Evolutionary conservation across 2,888 invertebrate species (phyloP), one percentile per base, ranked within the genome.

Genomic region (Amblyjoppa fuscipennis): DNA sequence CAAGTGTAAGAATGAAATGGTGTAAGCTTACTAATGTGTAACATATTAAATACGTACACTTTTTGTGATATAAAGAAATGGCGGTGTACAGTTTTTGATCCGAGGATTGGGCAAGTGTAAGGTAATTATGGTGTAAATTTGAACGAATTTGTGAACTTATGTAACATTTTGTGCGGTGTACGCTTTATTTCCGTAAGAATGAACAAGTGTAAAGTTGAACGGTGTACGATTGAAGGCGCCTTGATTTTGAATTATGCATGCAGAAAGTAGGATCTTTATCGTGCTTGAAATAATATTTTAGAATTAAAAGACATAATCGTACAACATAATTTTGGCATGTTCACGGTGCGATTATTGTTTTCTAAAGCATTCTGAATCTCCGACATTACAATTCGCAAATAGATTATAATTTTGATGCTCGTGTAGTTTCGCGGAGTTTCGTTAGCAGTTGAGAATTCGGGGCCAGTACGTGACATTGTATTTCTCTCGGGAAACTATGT

Each of bases 401-500:
- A 61, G 31, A 49, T 4, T 61, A 49, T 6, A 45, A 16, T 74
- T 49, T 49, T 31, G 31, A 25, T 49, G 49, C 28, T 28, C 31
- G 59, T 49, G 51, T 13, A 5, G 41, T 13, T 13, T 3, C 13
- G 28, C n/a, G 31, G 45, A 74, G 61, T 75, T 64, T 49, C 11
- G 49, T 59, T 31, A 41, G 25, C 45, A 3, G 59, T 20, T 64
- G 45, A 28, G 41, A 25, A 73, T 20, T 20, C 13, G 20, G 5
- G 38, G 38, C 25, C 28, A 45, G 61, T 11, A 61, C 38, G 74
- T 74, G 74, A 59, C 45, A n/a, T 74, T 45, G 41, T 74, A 61
- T 74, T 61, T 34, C 64, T 51, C 64, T 53, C 34, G 25, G 51
- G 5, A 53, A 76, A 76, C 66, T 76, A 76, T 76, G 76, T 59